These are phyloP conservation scores for Euura lappo DNA, from an alignment of 1,140 invertebrate species.

Conservation along the genomic window DNA sequence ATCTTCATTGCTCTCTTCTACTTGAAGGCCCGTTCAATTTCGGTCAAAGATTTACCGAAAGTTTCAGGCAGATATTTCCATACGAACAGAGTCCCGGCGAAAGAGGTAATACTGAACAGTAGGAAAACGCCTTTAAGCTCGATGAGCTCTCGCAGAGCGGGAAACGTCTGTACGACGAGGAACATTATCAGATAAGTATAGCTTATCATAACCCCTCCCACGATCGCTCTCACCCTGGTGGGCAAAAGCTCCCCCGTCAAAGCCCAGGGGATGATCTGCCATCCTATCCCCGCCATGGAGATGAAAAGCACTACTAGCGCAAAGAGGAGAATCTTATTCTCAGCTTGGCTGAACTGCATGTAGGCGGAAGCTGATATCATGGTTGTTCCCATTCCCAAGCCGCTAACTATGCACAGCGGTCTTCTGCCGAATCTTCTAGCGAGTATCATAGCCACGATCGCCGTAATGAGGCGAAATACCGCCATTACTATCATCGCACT, in stretches of 20 bases:
- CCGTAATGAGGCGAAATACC: slow-evolving; percentile 60
- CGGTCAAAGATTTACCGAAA: slow-evolving; percentile 68
- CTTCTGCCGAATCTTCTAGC: slow-evolving; percentile 64
- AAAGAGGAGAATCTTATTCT: slow-evolving; percentile 35
- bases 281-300: slow-evolving; percentile 62
- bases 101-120: slow-evolving; percentile 66
- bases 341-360: slow-evolving; percentile 49
- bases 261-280: slow-evolving; percentile 70
- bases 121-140: slow-evolving; percentile 66
- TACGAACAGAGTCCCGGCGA: slow-evolving; percentile 64
- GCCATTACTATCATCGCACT: slow-evolving; percentile 60
- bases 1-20: not conserved
- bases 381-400: slow-evolving; percentile 63
- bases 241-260: slow-evolving; percentile 64
- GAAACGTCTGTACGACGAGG: slow-evolving; percentile 69
- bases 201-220: slow-evolving; percentile 64
- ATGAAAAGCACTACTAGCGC: slow-evolving; percentile 61
- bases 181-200: slow-evolving; percentile 72
- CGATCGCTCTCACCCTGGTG: slow-evolving; percentile 60
- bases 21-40: slow-evolving; percentile 54
- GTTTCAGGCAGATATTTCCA: slow-evolving; percentile 76
- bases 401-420: slow-evolving; percentile 60
- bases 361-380: slow-evolving; percentile 62
- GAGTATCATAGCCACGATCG: slow-evolving; percentile 56
- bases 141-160: slow-evolving; percentile 58